Conservation (phyloP, 2,113 vertebrate genomes). For the Micronycteris hirsuta region DNA sequence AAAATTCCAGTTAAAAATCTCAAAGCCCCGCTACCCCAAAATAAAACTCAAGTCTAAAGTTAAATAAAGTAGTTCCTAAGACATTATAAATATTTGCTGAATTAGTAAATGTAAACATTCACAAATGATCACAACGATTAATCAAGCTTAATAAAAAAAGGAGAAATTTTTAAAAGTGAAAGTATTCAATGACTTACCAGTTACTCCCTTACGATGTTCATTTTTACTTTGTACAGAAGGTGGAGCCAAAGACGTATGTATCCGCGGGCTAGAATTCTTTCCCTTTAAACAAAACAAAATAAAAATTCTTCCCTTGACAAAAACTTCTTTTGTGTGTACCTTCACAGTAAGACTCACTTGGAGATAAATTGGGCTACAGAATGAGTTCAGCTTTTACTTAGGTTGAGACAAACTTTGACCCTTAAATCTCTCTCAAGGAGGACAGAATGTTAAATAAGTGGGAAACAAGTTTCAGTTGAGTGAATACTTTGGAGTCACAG, state of each 20-base stretch:
- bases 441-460: background rate
- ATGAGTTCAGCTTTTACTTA: background rate
- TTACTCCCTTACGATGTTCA: slow-evolving; percentile 43
- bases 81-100: slow-evolving; percentile 13
- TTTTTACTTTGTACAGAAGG: slow-evolving; percentile 82
- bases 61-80: background rate
- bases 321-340: background rate
- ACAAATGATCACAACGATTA: background rate
- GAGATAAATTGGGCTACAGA: background rate
- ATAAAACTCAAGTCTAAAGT: background rate
- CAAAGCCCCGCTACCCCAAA: background rate
- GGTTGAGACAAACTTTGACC: background rate
- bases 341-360: background rate
- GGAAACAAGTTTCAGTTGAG: background rate
- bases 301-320: background rate
- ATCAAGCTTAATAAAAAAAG: background rate
- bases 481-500: background rate
- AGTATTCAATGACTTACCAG: background rate
- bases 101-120: background rate
- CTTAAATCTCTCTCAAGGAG: background rate
- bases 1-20: background rate
- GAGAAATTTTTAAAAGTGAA: background rate
- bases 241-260: slow-evolving; percentile 84
- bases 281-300: background rate
- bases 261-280: slow-evolving; percentile 52